Conservation (phyloP, 2,888 invertebrate genomes). For the Tromatobia lineatoria region DNA sequence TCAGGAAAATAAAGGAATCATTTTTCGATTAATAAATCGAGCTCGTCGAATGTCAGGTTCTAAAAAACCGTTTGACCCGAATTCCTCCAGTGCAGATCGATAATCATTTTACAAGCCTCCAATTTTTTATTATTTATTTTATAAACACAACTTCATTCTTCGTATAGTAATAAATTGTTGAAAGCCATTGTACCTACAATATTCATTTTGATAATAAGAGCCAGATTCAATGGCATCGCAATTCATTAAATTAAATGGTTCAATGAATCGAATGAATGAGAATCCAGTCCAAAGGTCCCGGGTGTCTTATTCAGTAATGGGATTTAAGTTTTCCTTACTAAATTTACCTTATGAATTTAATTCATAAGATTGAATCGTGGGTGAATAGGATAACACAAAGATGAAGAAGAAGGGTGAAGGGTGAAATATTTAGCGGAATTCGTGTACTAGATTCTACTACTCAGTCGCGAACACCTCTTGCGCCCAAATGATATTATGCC, state of each 20-base stretch:
- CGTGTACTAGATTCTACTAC: neutral
- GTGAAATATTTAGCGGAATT: constrained; percentile 5
- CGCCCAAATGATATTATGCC: constrained; percentile 59
- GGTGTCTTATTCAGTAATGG: neutral
- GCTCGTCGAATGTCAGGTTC: neutral
- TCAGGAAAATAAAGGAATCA: no score
- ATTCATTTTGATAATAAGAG: neutral
- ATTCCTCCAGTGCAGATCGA: neutral
- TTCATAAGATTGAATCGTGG: neutral
- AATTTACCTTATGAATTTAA: neutral
- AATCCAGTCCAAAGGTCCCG: neutral
- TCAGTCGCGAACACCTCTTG: constrained; percentile 22
- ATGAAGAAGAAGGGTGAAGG: constrained; percentile 25
- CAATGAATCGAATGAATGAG: constrained; percentile 1
- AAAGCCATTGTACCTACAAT: neutral
- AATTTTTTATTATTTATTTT: neutral
- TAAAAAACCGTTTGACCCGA: neutral
- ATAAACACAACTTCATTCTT: neutral
- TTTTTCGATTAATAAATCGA: no score
- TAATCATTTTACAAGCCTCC: neutral
- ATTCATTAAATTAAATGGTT: neutral
- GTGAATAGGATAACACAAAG: constrained; percentile 7
- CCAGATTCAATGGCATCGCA: neutral
- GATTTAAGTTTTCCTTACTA: neutral
- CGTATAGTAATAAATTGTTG: neutral